Conservation (phyloP, 2,797 vertebrate species). For the Discoglossus pictus region DNA sequence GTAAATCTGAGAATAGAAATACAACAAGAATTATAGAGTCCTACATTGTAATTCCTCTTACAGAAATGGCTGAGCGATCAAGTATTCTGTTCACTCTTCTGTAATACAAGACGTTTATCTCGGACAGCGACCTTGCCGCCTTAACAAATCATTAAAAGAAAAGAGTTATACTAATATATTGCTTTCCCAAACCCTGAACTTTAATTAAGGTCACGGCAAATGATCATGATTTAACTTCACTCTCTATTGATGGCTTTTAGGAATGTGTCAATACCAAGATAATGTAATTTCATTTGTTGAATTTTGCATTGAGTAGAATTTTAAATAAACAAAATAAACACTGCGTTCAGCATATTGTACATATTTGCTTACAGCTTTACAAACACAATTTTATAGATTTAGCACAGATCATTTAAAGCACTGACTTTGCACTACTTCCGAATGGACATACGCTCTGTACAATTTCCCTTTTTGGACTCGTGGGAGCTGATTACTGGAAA, state of each 20-base stretch:
- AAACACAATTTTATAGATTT: conserved; percentile 42
- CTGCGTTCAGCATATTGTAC: conserved; percentile 50
- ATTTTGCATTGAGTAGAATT: conserved; percentile 55
- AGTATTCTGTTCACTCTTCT: background rate
- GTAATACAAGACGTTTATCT: background rate
- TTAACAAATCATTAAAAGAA: conserved; percentile 39
- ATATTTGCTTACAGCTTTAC: conserved; percentile 44
- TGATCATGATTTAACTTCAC: conserved; percentile 51
- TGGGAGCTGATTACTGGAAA: conserved; percentile 63
- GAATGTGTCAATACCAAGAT: conserved; percentile 59
- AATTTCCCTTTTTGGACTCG: conserved; percentile 57
- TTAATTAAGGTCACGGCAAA: conserved; percentile 43
- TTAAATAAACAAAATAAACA: conserved; percentile 58
- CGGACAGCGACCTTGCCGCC: conserved; percentile 31
- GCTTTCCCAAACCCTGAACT: conserved; percentile 22
- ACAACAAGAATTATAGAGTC: background rate
- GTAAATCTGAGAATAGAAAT: background rate
- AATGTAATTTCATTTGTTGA: conserved; percentile 57
- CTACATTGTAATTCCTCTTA: background rate
- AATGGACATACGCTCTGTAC: conserved; percentile 51
- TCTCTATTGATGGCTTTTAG: conserved; percentile 64
- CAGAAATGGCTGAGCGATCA: background rate
- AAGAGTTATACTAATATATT: conserved; percentile 31
- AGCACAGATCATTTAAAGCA: conserved; percentile 21
- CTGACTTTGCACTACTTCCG: conserved; percentile 31